Evolutionary conservation across 2,888 invertebrate species (phyloP).

Genomic region (Branchinecta sandiegonensis): DNA sequence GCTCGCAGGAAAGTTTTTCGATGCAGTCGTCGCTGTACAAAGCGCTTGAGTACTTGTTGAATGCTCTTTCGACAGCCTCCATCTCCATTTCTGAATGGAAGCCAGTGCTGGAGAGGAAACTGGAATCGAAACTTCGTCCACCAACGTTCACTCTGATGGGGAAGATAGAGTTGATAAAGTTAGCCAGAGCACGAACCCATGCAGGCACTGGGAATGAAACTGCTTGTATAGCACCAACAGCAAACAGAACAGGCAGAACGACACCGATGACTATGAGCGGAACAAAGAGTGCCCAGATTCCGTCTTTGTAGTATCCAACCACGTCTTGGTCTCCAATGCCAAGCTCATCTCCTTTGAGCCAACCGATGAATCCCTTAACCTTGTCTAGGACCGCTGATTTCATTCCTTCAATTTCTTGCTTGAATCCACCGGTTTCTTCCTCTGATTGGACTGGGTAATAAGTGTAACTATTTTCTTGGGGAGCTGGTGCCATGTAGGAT

Average conservation of each 20-base stretch:
- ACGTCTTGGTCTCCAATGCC: background rate
- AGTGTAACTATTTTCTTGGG: no score
- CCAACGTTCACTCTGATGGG: background rate
- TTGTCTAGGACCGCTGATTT: no score
- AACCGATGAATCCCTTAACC: no score
- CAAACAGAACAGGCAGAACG: background rate
- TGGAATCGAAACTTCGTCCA: background rate
- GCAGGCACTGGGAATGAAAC: background rate
- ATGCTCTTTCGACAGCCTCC: background rate
- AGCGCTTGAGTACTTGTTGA: background rate
- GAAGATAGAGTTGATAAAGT: background rate
- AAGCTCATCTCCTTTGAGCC: no score
- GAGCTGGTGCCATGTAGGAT: no score
- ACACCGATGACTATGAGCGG: background rate
- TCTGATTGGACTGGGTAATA: no score
- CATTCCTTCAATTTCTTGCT: no score
- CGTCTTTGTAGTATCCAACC: background rate
- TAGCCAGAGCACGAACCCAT: constrained; percentile 5
- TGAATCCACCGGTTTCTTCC: no score
- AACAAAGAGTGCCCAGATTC: background rate
- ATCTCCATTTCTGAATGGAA: background rate
- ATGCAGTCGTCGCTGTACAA: background rate
- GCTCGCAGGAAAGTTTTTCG: constrained; percentile 7
- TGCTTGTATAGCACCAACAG: background rate
- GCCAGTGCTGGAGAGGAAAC: no score